Base-by-base conservation (phyloP, 2,113 vertebrate species). In the Saccopteryx bilineata region DNA sequence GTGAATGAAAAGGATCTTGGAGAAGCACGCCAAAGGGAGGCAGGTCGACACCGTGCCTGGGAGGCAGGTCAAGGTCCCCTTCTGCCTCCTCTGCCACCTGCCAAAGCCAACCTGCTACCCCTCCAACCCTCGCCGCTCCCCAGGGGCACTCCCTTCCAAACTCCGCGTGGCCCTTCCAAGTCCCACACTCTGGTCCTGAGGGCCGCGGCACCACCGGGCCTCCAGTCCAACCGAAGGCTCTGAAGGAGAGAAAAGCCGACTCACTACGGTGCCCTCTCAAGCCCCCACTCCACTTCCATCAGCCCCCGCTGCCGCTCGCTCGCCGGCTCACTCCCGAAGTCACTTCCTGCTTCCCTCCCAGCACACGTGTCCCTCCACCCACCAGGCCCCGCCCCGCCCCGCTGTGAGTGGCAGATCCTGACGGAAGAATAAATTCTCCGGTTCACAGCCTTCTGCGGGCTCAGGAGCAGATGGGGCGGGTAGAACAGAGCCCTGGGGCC, bases 321-420 rank as follows among this genome's bases (percentile, higher is more conserved):
- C 85, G 46, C 90, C 23, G 86, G 91, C 88, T 92, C 91, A 39
- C 93, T 94, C 91, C 65, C 19, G 82, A 19, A 58, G 90, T 79
- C 96, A 97, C 97, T 98, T 98, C 97, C 97, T 96, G 96, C 97
- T 94, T 93, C 78, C 71, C 96, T 54, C 61, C 88, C 78, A 93
- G 98, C 98, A 98, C 98, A 98, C 98, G 98, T 99, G 98, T 96
- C 98, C 96, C 54, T 96, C 92, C 97, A 61, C 82, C 69, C 2
- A 0, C 2, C 84, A 31, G 89, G 98, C 96, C 92, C 97, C 98
- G 97, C 97, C 98, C 98, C 50, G 19, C 60, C 26, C 28, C 1
- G 54, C 52, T 58, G 75, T 15, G 58, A 63, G 98, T 96, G 98
- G 97, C 98, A 7, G 54, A 31, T 26, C 82, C 68, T 12, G 78